Evolutionary conservation across 2,888 invertebrate species (phyloP), one percentile per base, ranked within the genome.

Genomic region (Magallana nippona): DNA sequence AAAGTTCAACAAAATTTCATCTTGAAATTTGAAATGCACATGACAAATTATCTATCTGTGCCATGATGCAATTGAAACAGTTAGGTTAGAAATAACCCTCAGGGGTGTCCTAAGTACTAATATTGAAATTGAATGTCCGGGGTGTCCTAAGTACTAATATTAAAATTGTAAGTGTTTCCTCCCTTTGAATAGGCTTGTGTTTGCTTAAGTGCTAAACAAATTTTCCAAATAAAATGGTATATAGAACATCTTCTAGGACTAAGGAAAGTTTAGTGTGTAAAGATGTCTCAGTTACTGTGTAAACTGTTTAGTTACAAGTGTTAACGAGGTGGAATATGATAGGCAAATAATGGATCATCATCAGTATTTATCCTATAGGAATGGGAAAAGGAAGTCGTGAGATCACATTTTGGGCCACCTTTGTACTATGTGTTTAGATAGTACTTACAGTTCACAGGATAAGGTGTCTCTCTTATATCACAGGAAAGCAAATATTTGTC

Each of bases 401-500:
- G 71, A 27, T 32, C 22, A 71, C 63, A 5, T 22, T 71, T 27
- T n/a, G 13, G 27, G 32, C 27, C 71, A 71, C 71, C 71, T 71
- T 71, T 71, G 71, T 71, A 71, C 71, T 5, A 22, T 27, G 27
- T 71, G 32, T 63, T 63, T 63, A 63, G 22, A 71, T 27, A 71
- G 71, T 71, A 71, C 71, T 71, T 71, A 27, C 13, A 15, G 13
- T 32, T 27, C 27, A 32, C 22, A 27, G 71, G 71, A 71, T 71
- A 15, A 71, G 32, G 71, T 71, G 71, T 71, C 71, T 71, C 71
- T 27, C 60, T 60, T 71, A 27, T 71, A 71, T 71, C 71, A 71
- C 71, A 32, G 71, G 71, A 71, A 71, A 71, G 32, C 71, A 71
- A 71, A 71, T 71, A 71, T 71, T 71, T 71, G 71, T 32, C 27